Percentiles rank a stretch among this genome's conserved stretches.
Conservation (phyloP, 2,797 vertebrate species). For the Clarias platycephalus region DNA sequence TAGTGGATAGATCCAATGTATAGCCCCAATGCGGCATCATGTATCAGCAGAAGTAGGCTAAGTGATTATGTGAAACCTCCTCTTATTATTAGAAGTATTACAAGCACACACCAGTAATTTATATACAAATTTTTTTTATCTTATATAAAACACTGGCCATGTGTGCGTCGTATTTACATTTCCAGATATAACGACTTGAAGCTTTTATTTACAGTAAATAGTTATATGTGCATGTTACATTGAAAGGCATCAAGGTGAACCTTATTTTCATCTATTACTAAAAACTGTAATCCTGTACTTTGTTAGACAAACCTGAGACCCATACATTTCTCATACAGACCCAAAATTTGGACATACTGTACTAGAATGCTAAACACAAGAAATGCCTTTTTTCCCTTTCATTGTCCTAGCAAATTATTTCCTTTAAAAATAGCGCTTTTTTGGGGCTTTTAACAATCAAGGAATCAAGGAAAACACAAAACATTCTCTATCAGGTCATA, state of each 20-base stretch:
- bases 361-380: background rate
- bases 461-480: no score
- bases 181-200: background rate
- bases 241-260: background rate
- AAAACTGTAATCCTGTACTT: background rate
- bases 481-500: no score
- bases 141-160: background rate
- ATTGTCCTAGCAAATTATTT: no score
- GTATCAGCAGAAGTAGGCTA: slow-evolving; percentile 34
- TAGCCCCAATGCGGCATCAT: slow-evolving; percentile 14
- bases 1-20: slow-evolving; percentile 37
- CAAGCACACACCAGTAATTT: background rate
- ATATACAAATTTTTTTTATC: background rate
- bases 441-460: no score
- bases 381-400: no score
- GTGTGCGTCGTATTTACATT: background rate
- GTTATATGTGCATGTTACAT: background rate
- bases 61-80: slow-evolving; percentile 26
- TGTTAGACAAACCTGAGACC: slow-evolving; percentile 1
- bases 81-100: slow-evolving; percentile 28
- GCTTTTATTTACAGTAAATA: background rate
- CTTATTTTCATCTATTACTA: background rate
- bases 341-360: background rate
- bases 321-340: background rate
- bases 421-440: no score